Percentiles rank a stretch among this genome's conserved stretches.
These are phyloP conservation scores for Poeciliopsis turrubarensis DNA, from an alignment of 2,113 vertebrate species.

Conservation along the genomic window DNA sequence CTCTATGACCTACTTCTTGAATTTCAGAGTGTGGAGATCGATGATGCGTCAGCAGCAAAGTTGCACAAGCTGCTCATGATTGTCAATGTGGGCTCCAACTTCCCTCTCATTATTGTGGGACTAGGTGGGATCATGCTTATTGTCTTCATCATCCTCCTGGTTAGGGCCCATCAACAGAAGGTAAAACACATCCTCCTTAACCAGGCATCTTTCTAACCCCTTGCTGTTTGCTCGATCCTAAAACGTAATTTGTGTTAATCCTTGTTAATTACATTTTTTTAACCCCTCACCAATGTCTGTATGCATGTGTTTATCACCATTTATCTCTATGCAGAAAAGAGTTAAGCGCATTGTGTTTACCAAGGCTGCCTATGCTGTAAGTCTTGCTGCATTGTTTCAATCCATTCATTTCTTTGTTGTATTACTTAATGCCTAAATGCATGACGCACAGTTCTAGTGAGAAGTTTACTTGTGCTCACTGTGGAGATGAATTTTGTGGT, in stretches of 20 bases:
- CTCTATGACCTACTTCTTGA: not conserved
- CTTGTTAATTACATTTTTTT: constrained; percentile 5
- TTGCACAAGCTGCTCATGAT: constrained; percentile 76
- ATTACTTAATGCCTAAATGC: constrained; percentile 3
- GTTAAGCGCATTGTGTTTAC: constrained; percentile 73
- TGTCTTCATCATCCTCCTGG: constrained; percentile 66
- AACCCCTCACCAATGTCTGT: constrained; percentile 32
- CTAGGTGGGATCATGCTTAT: constrained; percentile 72
- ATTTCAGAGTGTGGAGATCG: constrained; percentile 76
- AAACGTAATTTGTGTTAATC: constrained; percentile 12
- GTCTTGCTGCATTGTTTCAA: constrained; percentile 41
- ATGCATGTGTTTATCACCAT: constrained; percentile 39
- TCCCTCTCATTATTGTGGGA: constrained; percentile 73
- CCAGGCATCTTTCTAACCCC: not conserved
- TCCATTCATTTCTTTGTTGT: constrained; percentile 2
- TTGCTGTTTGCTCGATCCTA: constrained; percentile 12
- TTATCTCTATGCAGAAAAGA: constrained; percentile 68
- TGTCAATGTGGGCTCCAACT: constrained; percentile 69
- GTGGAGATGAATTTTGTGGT: not conserved
- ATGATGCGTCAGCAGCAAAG: constrained; percentile 70
- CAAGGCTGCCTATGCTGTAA: constrained; percentile 70
- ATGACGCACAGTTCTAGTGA: not conserved
- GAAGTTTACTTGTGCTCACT: not conserved
- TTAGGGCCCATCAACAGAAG: constrained; percentile 58
- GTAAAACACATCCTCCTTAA: constrained; percentile 30